Conservation (phyloP, 1,140 invertebrate species). For the Cepaea nemoralis region DNA sequence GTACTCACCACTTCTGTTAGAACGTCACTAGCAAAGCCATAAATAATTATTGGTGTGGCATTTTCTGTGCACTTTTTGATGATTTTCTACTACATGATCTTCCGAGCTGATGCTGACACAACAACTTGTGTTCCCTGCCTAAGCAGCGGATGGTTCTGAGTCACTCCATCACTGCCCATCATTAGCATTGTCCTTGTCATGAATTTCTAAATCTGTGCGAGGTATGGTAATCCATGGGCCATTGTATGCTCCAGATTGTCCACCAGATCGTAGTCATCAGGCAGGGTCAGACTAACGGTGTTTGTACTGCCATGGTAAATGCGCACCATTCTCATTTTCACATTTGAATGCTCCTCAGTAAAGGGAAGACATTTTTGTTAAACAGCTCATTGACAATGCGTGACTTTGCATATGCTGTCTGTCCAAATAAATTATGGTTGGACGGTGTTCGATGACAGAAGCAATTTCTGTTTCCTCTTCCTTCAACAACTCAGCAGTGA, state of each 20-base stretch:
- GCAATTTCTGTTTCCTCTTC: conserved; percentile 71
- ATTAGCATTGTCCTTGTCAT: conserved; percentile 68
- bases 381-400: conserved; percentile 82
- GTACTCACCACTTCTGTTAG: conserved; percentile 75
- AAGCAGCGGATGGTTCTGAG: conserved; percentile 80
- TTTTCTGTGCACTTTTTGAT: conserved; percentile 74
- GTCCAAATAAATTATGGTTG: conserved; percentile 79
- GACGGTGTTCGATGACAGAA: conserved; percentile 67
- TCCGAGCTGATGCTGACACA: conserved; percentile 78
- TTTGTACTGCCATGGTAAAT: conserved; percentile 80
- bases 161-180: conserved; percentile 76
- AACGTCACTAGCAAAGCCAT: conserved; percentile 76
- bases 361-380: conserved; percentile 76
- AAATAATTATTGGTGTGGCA: conserved; percentile 78
- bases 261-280: conserved; percentile 83
- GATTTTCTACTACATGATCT: conserved; percentile 44
- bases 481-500: conserved; percentile 67
- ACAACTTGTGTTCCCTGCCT: conserved; percentile 83
- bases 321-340: conserved; percentile 80
- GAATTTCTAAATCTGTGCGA: conserved; percentile 78
- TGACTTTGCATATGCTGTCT: conserved; percentile 80
- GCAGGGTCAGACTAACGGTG: conserved; percentile 79
- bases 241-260: conserved; percentile 78
- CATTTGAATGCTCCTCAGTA: conserved; percentile 63
- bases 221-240: conserved; percentile 77